Percentiles rank a stretch among this genome's conserved stretches.
phyloP scores from a whole-genome alignment of 2,113 vertebrate genomes.

The Aleadryas rufinucha region DNA sequence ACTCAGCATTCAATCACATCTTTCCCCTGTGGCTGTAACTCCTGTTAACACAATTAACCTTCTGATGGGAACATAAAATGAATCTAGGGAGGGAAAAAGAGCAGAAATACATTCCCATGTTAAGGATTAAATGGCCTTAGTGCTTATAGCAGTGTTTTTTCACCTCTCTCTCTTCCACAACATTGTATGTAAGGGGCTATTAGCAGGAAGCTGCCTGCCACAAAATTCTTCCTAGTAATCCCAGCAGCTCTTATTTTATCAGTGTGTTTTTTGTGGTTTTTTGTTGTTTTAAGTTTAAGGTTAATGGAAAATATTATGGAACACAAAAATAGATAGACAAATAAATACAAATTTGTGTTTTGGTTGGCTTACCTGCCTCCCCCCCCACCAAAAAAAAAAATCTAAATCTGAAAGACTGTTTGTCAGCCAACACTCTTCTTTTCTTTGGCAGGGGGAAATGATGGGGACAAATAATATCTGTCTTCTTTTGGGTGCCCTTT shows the following conservation, averaged over 20 bases:
- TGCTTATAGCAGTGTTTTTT: conserved; percentile 24
- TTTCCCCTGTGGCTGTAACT: conserved; percentile 63
- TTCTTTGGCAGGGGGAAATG: neutral
- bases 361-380: neutral
- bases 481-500: neutral
- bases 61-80: conserved; percentile 65
- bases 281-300: neutral
- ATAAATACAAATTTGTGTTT: neutral
- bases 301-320: neutral
- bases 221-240: neutral
- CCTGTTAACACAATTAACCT: conserved; percentile 68
- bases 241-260: neutral
- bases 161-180: neutral
- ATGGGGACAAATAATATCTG: neutral
- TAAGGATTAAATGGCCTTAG: conserved; percentile 43
- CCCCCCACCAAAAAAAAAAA: accelerated
- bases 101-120: conserved; percentile 65
- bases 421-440: neutral
- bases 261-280: neutral
- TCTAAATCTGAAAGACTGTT: neutral
- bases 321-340: neutral
- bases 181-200: neutral
- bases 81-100: conserved; percentile 44
- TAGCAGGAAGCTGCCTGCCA: neutral
- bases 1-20: conserved; percentile 62